A percentile compares a stretch with the other conserved stretches of the same genome.
Conservation (phyloP, 2,113 vertebrate species). For the Eleginops maclovinus region DNA sequence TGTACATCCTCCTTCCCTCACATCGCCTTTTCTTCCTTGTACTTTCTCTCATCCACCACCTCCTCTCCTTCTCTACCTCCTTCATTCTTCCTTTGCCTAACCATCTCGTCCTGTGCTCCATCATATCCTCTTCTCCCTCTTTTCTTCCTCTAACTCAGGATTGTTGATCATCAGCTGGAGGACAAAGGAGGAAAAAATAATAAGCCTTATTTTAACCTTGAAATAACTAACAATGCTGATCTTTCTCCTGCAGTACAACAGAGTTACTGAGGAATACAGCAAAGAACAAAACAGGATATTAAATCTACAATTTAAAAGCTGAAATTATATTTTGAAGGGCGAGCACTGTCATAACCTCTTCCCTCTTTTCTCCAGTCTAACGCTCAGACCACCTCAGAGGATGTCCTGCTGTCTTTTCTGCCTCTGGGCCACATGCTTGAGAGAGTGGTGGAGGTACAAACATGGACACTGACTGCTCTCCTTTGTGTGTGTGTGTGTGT, state of each 20-base stretch:
- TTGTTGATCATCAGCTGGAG: no score
- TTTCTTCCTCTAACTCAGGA: no score
- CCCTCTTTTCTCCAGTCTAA: conserved; percentile 37
- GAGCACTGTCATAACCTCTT: not conserved
- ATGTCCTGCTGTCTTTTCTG: conserved; percentile 62
- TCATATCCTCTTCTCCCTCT: no score
- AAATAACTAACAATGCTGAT: not conserved
- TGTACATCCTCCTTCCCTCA: no score
- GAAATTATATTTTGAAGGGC: no score
- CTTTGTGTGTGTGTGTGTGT: conserved; percentile 6
- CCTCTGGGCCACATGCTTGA: conserved; percentile 66
- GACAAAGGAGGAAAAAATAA: no score
- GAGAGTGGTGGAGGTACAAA: conserved; percentile 54
- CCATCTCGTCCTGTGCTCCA: no score
- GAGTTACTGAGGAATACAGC: not conserved
- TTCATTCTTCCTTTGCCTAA: no score
- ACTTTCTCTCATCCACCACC: no score
- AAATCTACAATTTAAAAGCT: not conserved
- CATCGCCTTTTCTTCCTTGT: no score
- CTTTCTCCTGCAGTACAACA: not conserved
- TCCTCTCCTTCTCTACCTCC: no score
- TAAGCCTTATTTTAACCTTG: not conserved
- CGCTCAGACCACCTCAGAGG: conserved; percentile 21
- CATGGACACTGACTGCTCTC: not conserved
- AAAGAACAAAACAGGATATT: not conserved